Percentiles rank a stretch among this genome's conserved stretches.
Evolutionary conservation across 1,140 invertebrate species (phyloP).

Genomic region (Zaprionus camerounensis): DNA sequence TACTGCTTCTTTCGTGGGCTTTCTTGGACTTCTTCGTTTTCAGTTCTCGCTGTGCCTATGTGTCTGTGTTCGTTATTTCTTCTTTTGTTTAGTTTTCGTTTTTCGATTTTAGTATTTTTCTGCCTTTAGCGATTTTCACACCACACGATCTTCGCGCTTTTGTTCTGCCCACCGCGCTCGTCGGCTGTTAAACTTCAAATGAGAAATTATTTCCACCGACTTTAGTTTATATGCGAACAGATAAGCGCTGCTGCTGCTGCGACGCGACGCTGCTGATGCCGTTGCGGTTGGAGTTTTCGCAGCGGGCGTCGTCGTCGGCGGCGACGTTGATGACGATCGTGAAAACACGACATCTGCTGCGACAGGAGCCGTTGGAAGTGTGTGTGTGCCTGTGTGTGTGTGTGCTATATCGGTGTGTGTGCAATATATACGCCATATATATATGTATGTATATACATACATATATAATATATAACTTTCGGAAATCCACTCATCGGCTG

Average conservation of each 20-base stretch:
- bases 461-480: not conserved
- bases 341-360: slow-evolving; percentile 14
- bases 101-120: slow-evolving; percentile 14
- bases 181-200: slow-evolving; percentile 83
- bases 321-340: not conserved
- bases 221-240: slow-evolving; percentile 84
- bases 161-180: slow-evolving; percentile 66
- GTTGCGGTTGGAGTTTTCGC: slow-evolving; percentile 25
- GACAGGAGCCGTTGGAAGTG: slow-evolving; percentile 36
- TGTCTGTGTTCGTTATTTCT: slow-evolving; percentile 12
- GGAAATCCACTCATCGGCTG: not conserved
- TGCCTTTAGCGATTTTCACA: slow-evolving; percentile 49
- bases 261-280: slow-evolving; percentile 9
- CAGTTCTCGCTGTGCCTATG: not conserved
- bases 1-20: not conserved
- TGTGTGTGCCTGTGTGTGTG: not conserved
- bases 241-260: slow-evolving; percentile 65
- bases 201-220: slow-evolving; percentile 77
- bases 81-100: slow-evolving; percentile 9
- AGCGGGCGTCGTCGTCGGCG: not conserved
- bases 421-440: not conserved
- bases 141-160: slow-evolving; percentile 48
- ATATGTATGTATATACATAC: not conserved
- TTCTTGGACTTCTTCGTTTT: slow-evolving; percentile 18
- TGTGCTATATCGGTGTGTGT: not conserved